These are phyloP conservation scores for Archocentrus centrarchus DNA, from an alignment of 2,113 vertebrate genomes.

Conservation along the genomic window DNA sequence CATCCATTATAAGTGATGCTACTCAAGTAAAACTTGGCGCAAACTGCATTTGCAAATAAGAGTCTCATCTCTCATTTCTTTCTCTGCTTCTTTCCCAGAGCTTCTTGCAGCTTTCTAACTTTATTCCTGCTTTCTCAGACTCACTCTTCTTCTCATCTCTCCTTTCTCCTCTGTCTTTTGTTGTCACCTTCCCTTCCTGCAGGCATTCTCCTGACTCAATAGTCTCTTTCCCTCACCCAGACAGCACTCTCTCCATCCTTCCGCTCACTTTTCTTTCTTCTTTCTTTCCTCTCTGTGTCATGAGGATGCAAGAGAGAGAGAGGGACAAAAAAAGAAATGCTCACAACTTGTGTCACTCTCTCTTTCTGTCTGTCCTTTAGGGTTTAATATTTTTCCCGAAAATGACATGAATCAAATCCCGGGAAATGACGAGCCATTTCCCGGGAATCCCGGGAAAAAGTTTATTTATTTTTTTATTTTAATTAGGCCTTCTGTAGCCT, in stretches of 20 bases:
- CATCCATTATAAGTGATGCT: background rate
- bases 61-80: background rate
- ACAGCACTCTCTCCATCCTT: constrained; percentile 24
- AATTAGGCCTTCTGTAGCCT: too few species aligned
- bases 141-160: background rate
- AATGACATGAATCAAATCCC: too few species aligned
- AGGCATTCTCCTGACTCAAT: constrained; percentile 36
- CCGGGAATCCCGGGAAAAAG: too few species aligned
- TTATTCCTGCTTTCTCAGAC: background rate
- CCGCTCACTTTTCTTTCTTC: constrained; percentile 10
- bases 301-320: background rate
- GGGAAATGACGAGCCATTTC: too few species aligned
- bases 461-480: too few species aligned
- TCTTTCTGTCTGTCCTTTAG: constrained; percentile 29
- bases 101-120: background rate
- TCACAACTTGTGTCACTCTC: constrained; percentile 14
- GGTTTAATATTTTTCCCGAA: too few species aligned
- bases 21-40: background rate
- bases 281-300: constrained; percentile 23
- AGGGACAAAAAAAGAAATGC: constrained; percentile 16
- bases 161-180: constrained; percentile 36
- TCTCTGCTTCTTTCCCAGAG: background rate
- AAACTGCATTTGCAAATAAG: background rate
- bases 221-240: background rate
- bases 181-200: constrained; percentile 46